phyloP scores from a whole-genome alignment of 2,797 vertebrate species.

The Anas flavirostris region DNA sequence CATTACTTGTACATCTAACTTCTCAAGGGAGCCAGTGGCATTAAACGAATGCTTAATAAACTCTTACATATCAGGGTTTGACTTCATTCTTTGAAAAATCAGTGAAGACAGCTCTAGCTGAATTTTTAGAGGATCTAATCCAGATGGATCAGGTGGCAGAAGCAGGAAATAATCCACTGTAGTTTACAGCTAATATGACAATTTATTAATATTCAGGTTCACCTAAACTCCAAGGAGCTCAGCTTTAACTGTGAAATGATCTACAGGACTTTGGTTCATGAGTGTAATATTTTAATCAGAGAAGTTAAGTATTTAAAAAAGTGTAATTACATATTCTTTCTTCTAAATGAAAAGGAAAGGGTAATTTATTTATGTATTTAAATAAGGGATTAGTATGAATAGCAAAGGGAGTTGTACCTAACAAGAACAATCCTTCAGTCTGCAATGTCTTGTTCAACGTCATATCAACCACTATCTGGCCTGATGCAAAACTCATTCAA shows the following conservation, averaged over 20 bases:
- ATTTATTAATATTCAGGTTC: constrained; percentile 67
- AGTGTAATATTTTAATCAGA: constrained; percentile 52
- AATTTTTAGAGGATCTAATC: constrained; percentile 37
- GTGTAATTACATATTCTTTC: constrained; percentile 8
- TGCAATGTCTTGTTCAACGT: not conserved
- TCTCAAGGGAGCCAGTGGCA: not conserved
- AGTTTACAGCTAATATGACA: constrained; percentile 50
- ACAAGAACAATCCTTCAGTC: not conserved
- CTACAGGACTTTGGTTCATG: not conserved
- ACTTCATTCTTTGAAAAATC: constrained; percentile 54
- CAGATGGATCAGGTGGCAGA: constrained; percentile 49
- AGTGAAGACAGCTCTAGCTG: constrained; percentile 9
- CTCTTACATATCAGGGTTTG: constrained; percentile 8
- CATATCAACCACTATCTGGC: not conserved
- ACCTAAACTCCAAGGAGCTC: constrained; percentile 29
- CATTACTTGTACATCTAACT: constrained; percentile 22
- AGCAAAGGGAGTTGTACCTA: not conserved
- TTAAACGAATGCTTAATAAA: constrained; percentile 68
- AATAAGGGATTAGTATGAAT: not conserved
- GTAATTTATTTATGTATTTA: not conserved
- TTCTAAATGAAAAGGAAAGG: not conserved
- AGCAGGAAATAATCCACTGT: constrained; percentile 29
- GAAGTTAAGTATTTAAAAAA: not conserved
- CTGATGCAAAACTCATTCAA: not conserved
- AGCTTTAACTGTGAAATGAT: constrained; percentile 12